Percentiles rank a stretch among this genome's conserved stretches.
Evolutionary conservation across 2,888 invertebrate species (phyloP).

Genomic region (Pandemis corylana): DNA sequence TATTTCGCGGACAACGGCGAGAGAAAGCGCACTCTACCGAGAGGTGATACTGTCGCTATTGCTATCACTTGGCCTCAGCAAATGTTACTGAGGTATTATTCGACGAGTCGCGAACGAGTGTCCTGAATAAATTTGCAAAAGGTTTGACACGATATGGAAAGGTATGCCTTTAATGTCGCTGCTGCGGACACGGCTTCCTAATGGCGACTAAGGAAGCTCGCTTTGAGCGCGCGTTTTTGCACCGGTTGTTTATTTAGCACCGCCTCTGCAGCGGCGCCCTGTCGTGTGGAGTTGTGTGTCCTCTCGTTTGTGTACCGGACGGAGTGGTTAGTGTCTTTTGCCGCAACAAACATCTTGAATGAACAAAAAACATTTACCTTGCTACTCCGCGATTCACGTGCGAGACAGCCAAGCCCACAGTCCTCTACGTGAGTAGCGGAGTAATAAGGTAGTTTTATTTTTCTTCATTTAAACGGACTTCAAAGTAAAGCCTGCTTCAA

Average conservation of each 20-base stretch:
- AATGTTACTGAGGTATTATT: slow-evolving; percentile 66
- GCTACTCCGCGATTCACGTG: too few species aligned
- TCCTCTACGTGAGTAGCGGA: too few species aligned
- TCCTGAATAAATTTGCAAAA: slow-evolving; percentile 79
- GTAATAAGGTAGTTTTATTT: too few species aligned
- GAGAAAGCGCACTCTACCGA: slow-evolving; percentile 52
- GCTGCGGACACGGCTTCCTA: slow-evolving; percentile 54
- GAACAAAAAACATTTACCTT: too few species aligned
- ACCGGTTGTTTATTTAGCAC: slow-evolving; percentile 30
- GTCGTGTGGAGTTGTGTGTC: background rate
- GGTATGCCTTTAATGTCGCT: slow-evolving; percentile 70
- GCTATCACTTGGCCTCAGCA: slow-evolving; percentile 43
- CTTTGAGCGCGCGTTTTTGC: slow-evolving; percentile 29
- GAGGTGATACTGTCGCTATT: slow-evolving; percentile 50
- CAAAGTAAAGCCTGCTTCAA: too few species aligned
- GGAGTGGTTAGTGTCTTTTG: too few species aligned
- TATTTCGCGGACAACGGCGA: slow-evolving; percentile 48
- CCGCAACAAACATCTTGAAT: too few species aligned
- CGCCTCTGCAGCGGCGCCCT: slow-evolving; percentile 2
- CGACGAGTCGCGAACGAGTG: slow-evolving; percentile 72
- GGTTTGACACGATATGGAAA: slow-evolving; percentile 69
- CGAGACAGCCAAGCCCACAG: too few species aligned
- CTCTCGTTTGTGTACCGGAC: too few species aligned
- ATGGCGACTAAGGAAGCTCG: slow-evolving; percentile 32
- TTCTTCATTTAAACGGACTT: too few species aligned